Conservation (phyloP, 2,113 vertebrate genomes). For the Proterorhinus semilunaris region DNA sequence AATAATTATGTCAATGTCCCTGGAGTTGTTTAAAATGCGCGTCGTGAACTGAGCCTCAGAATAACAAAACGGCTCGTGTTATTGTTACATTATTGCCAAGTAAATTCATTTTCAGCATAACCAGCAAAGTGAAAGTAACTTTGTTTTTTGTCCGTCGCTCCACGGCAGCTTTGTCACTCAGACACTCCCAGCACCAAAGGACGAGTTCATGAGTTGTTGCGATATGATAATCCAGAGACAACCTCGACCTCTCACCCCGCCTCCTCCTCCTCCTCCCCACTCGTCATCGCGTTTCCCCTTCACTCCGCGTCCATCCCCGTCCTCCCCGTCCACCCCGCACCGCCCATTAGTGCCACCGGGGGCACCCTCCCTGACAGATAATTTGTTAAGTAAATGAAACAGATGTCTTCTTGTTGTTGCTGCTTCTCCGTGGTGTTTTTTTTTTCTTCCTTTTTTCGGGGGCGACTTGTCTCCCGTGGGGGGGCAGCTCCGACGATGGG, state of each 20-base stretch:
- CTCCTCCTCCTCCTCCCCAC: constrained; percentile 21
- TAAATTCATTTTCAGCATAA: background rate
- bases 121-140: too few species aligned
- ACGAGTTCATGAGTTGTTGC: constrained; percentile 5
- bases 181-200: background rate
- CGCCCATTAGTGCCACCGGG: constrained; percentile 57
- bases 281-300: constrained; percentile 37
- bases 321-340: constrained; percentile 33
- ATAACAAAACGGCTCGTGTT: background rate
- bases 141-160: background rate
- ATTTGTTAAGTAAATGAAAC: constrained; percentile 80
- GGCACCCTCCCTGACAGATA: constrained; percentile 65
- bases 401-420: constrained; percentile 73
- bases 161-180: background rate
- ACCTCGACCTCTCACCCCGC: constrained; percentile 32
- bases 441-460: constrained; percentile 17
- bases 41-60: background rate
- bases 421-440: constrained; percentile 47
- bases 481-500: constrained; percentile 13
- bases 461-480: constrained; percentile 55
- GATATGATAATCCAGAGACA: constrained; percentile 14
- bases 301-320: constrained; percentile 20
- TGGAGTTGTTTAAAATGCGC: background rate
- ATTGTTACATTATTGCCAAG: background rate
- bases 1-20: too few species aligned